Evolutionary conservation across 2,797 vertebrate genomes (phyloP).

Genomic region (Pseudopleuronectes americanus): DNA sequence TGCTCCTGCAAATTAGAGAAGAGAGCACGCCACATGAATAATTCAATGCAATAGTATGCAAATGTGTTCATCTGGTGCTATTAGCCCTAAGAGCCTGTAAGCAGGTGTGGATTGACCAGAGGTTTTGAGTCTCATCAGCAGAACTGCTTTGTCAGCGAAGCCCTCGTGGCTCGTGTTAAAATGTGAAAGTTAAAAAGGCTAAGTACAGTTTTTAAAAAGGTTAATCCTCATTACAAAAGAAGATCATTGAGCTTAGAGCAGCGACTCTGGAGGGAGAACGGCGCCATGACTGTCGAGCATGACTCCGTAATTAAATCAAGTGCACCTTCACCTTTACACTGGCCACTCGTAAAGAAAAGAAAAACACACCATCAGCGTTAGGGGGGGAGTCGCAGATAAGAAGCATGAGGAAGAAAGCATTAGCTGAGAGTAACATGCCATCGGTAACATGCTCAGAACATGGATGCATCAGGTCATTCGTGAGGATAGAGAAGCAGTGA

Average conservation of each 20-base stretch:
- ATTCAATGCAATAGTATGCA: slow-evolving; percentile 76
- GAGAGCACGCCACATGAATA: slow-evolving; percentile 75
- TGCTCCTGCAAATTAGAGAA: slow-evolving; percentile 73
- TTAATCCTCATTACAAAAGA: slow-evolving; percentile 78
- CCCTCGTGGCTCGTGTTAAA: slow-evolving; percentile 49
- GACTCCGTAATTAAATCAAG: slow-evolving; percentile 63
- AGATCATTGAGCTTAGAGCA: slow-evolving; percentile 50
- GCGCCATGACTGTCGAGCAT: slow-evolving; percentile 23
- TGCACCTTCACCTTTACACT: slow-evolving; percentile 61
- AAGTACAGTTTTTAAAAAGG: slow-evolving; percentile 62
- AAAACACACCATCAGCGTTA: slow-evolving; percentile 21
- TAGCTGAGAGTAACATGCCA: slow-evolving; percentile 22
- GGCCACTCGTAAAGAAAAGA: slow-evolving; percentile 38
- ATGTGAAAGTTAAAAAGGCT: slow-evolving; percentile 68
- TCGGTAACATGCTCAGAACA: slow-evolving; percentile 34
- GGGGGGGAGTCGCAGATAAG: slow-evolving; percentile 26
- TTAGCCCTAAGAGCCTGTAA: slow-evolving; percentile 79
- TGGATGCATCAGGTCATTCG: slow-evolving; percentile 37
- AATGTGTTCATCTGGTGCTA: slow-evolving; percentile 83
- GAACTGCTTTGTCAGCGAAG: slow-evolving; percentile 60
- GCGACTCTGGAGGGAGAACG: slow-evolving; percentile 30
- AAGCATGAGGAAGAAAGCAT: slow-evolving; percentile 20
- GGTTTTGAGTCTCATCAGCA: slow-evolving; percentile 65
- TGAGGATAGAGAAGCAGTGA: slow-evolving; percentile 42
- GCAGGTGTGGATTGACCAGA: slow-evolving; percentile 67